phyloP scores from a whole-genome alignment of 1,140 invertebrate species.

The Caenorhabditis inopinata region DNA sequence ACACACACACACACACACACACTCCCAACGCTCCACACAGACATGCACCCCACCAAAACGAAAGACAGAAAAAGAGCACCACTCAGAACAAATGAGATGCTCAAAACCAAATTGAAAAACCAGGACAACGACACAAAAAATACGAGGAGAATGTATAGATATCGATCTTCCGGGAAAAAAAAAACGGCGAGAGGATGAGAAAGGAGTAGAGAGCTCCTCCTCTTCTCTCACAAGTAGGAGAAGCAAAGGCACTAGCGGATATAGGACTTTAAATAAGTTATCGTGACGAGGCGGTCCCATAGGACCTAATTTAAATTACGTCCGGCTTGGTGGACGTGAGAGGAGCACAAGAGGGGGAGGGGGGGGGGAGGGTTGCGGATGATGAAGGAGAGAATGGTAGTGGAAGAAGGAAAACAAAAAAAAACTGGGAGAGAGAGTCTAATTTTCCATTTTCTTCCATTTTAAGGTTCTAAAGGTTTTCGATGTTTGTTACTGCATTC shows the following conservation, averaged over 20 bases:
- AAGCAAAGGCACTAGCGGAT: conserved; percentile 9
- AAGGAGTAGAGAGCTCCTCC: not conserved
- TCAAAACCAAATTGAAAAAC: conserved; percentile 10
- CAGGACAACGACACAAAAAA: conserved; percentile 22
- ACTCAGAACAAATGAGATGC: conserved; percentile 31
- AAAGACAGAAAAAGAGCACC: not conserved
- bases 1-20: not conserved
- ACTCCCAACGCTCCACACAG: too few species aligned
- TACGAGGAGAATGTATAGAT: not conserved
- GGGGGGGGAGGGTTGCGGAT: not conserved
- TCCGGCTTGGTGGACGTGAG: conserved; percentile 5
- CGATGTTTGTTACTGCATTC: too few species aligned
- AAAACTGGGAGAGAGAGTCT: too few species aligned
- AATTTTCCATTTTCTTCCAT: too few species aligned
- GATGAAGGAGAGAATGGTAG: not conserved
- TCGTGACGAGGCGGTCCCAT: conserved; percentile 30
- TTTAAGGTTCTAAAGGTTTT: too few species aligned
- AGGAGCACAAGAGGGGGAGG: not conserved
- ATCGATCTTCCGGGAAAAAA: not conserved
- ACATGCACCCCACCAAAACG: not conserved
- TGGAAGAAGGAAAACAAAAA: not conserved
- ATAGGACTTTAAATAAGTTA: conserved; percentile 33
- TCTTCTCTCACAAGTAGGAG: not conserved
- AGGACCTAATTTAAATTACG: conserved; percentile 30
- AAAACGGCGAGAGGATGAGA: not conserved